Evolutionary conservation across 2,888 invertebrate species (phyloP), one percentile per base, ranked within the genome.

Genomic region (Hartigia nigra): DNA sequence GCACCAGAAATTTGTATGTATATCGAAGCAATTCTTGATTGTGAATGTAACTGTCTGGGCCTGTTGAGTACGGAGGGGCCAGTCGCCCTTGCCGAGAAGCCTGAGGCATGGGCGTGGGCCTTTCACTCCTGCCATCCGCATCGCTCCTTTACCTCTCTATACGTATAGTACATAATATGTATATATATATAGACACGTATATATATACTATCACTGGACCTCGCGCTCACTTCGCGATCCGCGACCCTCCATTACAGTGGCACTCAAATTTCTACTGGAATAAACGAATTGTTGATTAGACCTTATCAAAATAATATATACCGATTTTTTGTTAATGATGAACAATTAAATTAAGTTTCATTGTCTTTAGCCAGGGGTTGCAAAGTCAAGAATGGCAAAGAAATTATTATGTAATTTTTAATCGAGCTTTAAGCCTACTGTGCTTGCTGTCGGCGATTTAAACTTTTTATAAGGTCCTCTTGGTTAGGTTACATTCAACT

Each of bases 51-150:
- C 55, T 23, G 55, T 55, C 55, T 23, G 31, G 69, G 77, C 83
- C 80, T 80, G 82, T 75, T 84, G 84, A 85, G 86, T 84, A 87
- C 88, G 86, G 85, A 88, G 88, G 88, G 90, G 88, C 90, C 90
- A 89, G 90, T 90, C 91, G 91, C 91, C 91, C 91, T 91, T 91
- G 91, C 90, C 88, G 87, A 88, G 89, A 85, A 88, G 91, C 91
- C 91, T 81, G 88, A 90, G 91, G 91, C 91, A 91, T 91, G 91
- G 91, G 91, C 91, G 91, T 91, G 90, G 91, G 90, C 91, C 91
- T 91, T 91, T 91, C 91, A 91, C 91, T 91, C 91, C 90, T 91
- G 90, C 90, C 90, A 90, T 91, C 90, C 91, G 90, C 89, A 90
- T 90, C 90, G 89, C 88, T 90, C 87, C 86, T 89, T 85, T 80